These are phyloP conservation scores for Anarhynchus alexandrinus DNA, from an alignment of 2,113 vertebrate genomes.

Conservation along the genomic window DNA sequence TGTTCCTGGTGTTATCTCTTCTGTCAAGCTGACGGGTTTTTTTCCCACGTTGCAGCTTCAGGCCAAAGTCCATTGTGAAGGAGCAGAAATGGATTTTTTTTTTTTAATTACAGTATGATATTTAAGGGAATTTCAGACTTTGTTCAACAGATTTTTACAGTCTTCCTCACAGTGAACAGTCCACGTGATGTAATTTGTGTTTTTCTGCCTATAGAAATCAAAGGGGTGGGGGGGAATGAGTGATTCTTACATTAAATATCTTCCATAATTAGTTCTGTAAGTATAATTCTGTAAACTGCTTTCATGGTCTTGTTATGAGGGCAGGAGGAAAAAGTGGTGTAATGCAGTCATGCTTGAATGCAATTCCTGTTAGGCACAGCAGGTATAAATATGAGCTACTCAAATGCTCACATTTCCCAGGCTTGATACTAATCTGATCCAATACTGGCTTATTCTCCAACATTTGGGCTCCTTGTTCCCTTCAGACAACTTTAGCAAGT, in stretches of 20 bases:
- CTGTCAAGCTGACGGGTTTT: not conserved
- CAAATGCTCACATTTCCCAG: conserved; percentile 39
- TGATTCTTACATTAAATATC: not conserved
- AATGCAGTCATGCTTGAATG: not conserved
- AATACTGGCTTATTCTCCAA: not conserved
- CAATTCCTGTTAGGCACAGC: not conserved
- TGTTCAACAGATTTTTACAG: not conserved
- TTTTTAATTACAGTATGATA: not conserved
- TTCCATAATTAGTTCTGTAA: not conserved
- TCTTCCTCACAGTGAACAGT: not conserved
- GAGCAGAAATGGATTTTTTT: not conserved
- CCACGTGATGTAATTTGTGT: not conserved
- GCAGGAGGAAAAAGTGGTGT: not conserved
- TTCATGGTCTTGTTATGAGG: not conserved
- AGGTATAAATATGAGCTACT: conserved; percentile 19
- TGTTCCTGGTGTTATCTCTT: not conserved
- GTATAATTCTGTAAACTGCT: not conserved
- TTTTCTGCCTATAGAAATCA: not conserved
- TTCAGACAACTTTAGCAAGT: not conserved
- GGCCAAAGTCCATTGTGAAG: not conserved
- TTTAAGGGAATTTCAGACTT: not conserved
- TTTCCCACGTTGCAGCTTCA: not conserved
- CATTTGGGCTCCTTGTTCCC: not conserved
- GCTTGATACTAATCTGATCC: not conserved
- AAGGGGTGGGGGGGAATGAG: not conserved